A percentile compares a stretch with the other conserved stretches of the same genome.
Conservation (phyloP, 2,888 invertebrate genomes). For the Argyresthia albistria region DNA sequence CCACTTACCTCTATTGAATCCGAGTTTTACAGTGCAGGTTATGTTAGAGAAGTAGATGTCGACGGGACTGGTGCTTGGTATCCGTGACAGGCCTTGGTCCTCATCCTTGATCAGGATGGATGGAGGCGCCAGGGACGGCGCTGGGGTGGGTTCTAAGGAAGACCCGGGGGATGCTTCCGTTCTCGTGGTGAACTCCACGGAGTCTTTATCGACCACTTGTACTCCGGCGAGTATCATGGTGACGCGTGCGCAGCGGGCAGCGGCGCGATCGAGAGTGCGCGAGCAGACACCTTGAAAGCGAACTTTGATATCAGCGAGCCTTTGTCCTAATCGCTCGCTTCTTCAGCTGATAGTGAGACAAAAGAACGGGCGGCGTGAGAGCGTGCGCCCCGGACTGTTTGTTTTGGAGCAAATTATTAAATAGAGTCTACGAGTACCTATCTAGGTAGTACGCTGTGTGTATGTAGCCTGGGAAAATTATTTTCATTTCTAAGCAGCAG, state of each 20-base stretch:
- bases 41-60: conserved; percentile 84
- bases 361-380: too few relatives aligned
- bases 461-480: too few relatives aligned
- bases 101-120: neutral
- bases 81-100: conserved; percentile 22
- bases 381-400: too few relatives aligned
- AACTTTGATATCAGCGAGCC: neutral
- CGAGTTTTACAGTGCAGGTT: conserved; percentile 79
- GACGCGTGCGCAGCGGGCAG: conserved; percentile 35
- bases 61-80: conserved; percentile 62
- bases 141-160: conserved; percentile 5
- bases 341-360: too few relatives aligned
- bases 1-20: conserved; percentile 79
- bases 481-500: too few relatives aligned
- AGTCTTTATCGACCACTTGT: conserved; percentile 45
- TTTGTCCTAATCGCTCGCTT: neutral
- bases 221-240: conserved; percentile 63
- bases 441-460: too few relatives aligned
- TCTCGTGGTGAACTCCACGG: conserved; percentile 30
- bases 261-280: conserved; percentile 43
- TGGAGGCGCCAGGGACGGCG: neutral
- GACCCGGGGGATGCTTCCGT: conserved; percentile 11
- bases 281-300: conserved; percentile 19
- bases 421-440: too few relatives aligned
- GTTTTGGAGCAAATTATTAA: too few relatives aligned